Evolutionary conservation across 2,888 invertebrate species (phyloP), one percentile per base, ranked within the genome.

Genomic region (Archaeoteleia sp.): DNA sequence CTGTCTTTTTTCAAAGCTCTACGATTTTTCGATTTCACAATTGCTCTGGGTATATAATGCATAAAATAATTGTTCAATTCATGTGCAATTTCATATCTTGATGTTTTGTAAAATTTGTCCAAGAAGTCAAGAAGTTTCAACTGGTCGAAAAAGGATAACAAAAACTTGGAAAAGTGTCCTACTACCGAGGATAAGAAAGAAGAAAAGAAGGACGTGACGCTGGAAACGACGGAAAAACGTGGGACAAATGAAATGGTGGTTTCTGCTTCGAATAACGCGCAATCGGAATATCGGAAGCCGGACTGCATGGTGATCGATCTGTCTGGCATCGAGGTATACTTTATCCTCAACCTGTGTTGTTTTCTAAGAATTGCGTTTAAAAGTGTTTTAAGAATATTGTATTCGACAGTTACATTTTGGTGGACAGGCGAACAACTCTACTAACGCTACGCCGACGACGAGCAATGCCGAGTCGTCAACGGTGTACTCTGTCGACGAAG

Each of bases 231-330:
- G 42, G 80, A 78, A 54, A 82, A 76, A 57, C 75, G 71, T 71
- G 77, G 78, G 70, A 78, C 83, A 80, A 83, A 83, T 84, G 84
- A 84, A 71, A 84, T 84, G 85, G 81, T 82, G 58, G 65, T 68
- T 39, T 32, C 60, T 43, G 82, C 82, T 23, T 81, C 84, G 63
- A 84, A 83, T 70, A 83, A 80, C 78, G 77, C 79, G 72, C 79
- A 82, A 45, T 79, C 81, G 51, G 83, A 83, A 46, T 82, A 85
- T 74, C 73, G 70, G 55, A 85, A 83, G 77, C 78, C 85, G 74
- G 81, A 85, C 72, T 86, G 86, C 75, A 86, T 86, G 79, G 85
- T 87, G 69, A 86, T 87, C 70, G 86, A 87, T 76, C 83, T 87
- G 73, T 83, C 82, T 54, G 86, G 86, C 69, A 78, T 81, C 60